A percentile compares a stretch with the other conserved stretches of the same genome.
phyloP scores from a whole-genome alignment of 2,888 invertebrate species.

The Tillus elongatus region DNA sequence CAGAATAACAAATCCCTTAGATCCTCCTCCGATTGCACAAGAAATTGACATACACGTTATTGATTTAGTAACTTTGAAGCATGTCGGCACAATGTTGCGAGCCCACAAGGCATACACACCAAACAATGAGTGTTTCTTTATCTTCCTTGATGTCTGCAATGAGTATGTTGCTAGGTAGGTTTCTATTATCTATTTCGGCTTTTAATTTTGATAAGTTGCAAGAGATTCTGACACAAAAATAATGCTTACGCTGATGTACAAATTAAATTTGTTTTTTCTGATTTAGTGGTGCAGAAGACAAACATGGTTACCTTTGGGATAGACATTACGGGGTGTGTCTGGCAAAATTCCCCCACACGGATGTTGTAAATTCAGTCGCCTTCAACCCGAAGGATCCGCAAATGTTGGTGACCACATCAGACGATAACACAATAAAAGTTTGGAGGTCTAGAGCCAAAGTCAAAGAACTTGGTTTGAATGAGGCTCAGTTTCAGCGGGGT shows the following conservation, averaged over 20 bases:
- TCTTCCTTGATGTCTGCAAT: constrained; percentile 73
- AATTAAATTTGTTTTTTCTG: constrained; percentile 28
- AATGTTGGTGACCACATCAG: constrained; percentile 74
- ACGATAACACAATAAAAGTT: constrained; percentile 69
- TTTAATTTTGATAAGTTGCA: no score
- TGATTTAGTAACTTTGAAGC: constrained; percentile 64
- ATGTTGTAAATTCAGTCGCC: constrained; percentile 78
- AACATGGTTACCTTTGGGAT: constrained; percentile 77
- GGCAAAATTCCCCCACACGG: constrained; percentile 63
- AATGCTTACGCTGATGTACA: background rate
- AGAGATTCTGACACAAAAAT: background rate
- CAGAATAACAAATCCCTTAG: constrained; percentile 62
- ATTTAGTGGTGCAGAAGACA: constrained; percentile 81
- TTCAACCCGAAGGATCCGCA: constrained; percentile 73
- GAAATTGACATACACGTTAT: constrained; percentile 83
- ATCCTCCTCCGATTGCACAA: constrained; percentile 76
- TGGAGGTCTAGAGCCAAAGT: constrained; percentile 45
- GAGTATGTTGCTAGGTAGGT: constrained; percentile 73
- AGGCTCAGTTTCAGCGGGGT: constrained; percentile 38
- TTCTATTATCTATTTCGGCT: no score
- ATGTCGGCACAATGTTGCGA: constrained; percentile 67
- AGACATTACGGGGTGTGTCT: constrained; percentile 72
- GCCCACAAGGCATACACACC: constrained; percentile 77
- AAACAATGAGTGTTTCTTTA: constrained; percentile 78
- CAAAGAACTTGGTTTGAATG: constrained; percentile 40